Base-by-base conservation (phyloP, 2,888 invertebrate species). In the Leucania comma region DNA sequence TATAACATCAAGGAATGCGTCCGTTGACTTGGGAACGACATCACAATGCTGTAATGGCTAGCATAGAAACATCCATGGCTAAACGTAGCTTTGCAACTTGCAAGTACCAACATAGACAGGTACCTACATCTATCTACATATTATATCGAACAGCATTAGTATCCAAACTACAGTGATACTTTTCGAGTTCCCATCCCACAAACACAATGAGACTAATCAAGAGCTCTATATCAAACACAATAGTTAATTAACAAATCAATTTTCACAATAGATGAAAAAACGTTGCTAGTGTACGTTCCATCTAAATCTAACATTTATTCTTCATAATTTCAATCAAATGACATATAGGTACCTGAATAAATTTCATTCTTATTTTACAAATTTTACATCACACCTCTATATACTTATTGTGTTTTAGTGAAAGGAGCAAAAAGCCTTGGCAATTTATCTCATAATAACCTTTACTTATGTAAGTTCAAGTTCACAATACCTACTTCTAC, bases 1-100 rank as follows among this genome's bases (percentile, higher is more conserved):
- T 72, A 69, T 57, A 69, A 70, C 68, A 67, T 78, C 69, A 78
- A 84, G 78, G 65, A 66, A 60, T 58, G 57, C 64, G 65, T 56
- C 57, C 64, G 63, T 59, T 68, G 77, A 72, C 72, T 68, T 66
- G 32, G 20, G 10, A 48, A 50, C 48, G 78, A 81, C 78, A 79
- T 65, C 57, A 77, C 72, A 79, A 68, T 80, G 51, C 61, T 56
- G 63, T 51, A 72, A 59, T 38, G 54, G 54, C 32, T 48, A 35
- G 38, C 68, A 32, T 56, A 50, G 32, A 50, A 46, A 59, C 58
- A 54, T 58, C 46, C 38, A 29, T 51, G 12, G 58, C 22, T 61
- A 46, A 54, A 58, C 12, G 12, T 35, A 53, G 12, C 26, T 38
- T 46, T 58, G n/a, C 51, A 29, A 57, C n/a, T 26, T 24, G 17